Percentiles rank a stretch among this genome's conserved stretches.
Conservation (phyloP, 1,140 invertebrate species). For the Zaprionus inermis region DNA sequence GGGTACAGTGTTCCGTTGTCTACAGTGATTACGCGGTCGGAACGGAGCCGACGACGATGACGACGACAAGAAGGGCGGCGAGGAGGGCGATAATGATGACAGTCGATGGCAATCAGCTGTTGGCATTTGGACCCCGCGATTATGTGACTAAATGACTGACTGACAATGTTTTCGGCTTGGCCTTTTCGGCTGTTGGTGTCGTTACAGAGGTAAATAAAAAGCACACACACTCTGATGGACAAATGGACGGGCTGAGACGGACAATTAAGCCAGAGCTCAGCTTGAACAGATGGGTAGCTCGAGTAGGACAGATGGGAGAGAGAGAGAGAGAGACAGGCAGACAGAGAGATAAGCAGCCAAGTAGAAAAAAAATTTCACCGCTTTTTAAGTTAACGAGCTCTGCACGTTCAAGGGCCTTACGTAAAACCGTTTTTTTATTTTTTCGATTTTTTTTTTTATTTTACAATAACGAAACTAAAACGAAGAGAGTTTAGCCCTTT, state of each 20-base stretch:
- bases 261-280: neutral
- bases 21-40: conserved; percentile 21
- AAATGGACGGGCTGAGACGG: neutral
- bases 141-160: conserved; percentile 64
- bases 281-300: conserved; percentile 17
- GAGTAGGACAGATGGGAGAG: neutral
- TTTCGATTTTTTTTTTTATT: conserved; percentile 21
- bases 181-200: conserved; percentile 45
- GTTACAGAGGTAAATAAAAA: conserved; percentile 57
- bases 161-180: conserved; percentile 28
- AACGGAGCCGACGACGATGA: conserved; percentile 2
- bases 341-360: conserved; percentile 14
- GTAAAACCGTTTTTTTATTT: conserved; percentile 56
- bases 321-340: neutral
- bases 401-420: conserved; percentile 80
- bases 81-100: conserved; percentile 5
- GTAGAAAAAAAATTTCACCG: conserved; percentile 67
- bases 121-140: conserved; percentile 21
- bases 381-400: conserved; percentile 66
- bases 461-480: conserved; percentile 46
- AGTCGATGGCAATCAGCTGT: conserved; percentile 35
- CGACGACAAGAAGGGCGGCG: no score
- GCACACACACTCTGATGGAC: conserved; percentile 14
- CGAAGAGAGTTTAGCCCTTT: conserved; percentile 62
- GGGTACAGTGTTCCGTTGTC: conserved; percentile 21